phyloP scores from a whole-genome alignment of 2,888 invertebrate species.

The Dynastes maya region DNA sequence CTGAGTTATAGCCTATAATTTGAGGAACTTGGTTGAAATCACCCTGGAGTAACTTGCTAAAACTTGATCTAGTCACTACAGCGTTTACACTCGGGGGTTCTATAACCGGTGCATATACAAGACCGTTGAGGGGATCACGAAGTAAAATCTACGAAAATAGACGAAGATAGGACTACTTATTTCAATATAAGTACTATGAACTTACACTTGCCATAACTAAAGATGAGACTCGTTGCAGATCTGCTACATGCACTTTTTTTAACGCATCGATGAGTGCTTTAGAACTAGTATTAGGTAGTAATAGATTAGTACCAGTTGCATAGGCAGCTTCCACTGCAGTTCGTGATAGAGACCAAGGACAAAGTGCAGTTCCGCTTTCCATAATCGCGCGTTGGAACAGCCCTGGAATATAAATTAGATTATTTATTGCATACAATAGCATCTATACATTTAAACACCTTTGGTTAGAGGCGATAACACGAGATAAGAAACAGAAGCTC shows the following conservation, averaged over 20 bases:
- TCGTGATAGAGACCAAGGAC: conserved; percentile 51
- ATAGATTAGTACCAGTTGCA: conserved; percentile 50
- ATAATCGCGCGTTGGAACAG: conserved; percentile 47
- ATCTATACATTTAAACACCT: conserved; percentile 2
- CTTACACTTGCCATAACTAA: conserved; percentile 11
- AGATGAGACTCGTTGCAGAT: conserved; percentile 1
- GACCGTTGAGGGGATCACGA: conserved; percentile 55
- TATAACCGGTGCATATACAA: conserved; percentile 61
- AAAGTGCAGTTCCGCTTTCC: conserved; percentile 48
- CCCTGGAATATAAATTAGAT: neutral
- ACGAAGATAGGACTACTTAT: too few species aligned
- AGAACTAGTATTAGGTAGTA: neutral
- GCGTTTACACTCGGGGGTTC: conserved; percentile 62
- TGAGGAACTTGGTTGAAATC: conserved; percentile 54
- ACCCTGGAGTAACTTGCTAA: conserved; percentile 55
- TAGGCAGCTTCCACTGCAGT: conserved; percentile 54
- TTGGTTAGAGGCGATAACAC: conserved; percentile 31
- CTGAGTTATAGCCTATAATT: conserved; percentile 57
- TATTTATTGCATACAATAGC: neutral
- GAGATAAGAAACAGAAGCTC: conserved; percentile 40
- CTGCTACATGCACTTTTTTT: conserved; percentile 52
- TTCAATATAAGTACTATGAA: neutral
- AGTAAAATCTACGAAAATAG: too few species aligned
- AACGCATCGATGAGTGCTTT: conserved; percentile 54
- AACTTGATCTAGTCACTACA: conserved; percentile 58